phyloP scores from a whole-genome alignment of 2,888 invertebrate genomes.

The Catocala sponsa region DNA sequence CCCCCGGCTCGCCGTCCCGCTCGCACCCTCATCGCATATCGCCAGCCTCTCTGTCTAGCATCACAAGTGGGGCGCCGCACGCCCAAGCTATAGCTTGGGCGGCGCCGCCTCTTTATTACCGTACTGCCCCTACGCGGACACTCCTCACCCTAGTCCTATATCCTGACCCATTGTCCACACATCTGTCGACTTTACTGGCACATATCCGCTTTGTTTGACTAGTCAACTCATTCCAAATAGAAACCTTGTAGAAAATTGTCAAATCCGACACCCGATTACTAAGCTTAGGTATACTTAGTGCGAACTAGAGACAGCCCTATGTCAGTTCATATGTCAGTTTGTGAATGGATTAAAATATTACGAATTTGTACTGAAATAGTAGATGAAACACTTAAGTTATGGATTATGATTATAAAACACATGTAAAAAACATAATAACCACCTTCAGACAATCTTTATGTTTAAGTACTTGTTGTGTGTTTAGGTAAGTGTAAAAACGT shows the following conservation, averaged over 20 bases:
- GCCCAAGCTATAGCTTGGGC: slow-evolving; percentile 60
- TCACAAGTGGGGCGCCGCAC: slow-evolving; percentile 41
- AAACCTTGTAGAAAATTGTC: slow-evolving; percentile 9
- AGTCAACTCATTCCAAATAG: slow-evolving; percentile 20
- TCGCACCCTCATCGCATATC: slow-evolving; percentile 34
- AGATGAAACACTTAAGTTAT: too few species aligned
- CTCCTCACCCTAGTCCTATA: slow-evolving; percentile 65
- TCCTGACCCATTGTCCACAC: slow-evolving; percentile 65
- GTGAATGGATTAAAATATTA: too few species aligned
- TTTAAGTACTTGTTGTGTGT: too few species aligned
- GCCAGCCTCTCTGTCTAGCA: slow-evolving; percentile 12
- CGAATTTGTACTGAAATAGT: too few species aligned
- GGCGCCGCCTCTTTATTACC: slow-evolving; percentile 54
- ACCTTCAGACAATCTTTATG: too few species aligned
- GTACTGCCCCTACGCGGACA: slow-evolving; percentile 58
- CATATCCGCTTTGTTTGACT: slow-evolving; percentile 30
- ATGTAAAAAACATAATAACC: too few species aligned
- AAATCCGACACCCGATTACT: background rate
- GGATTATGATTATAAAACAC: too few species aligned
- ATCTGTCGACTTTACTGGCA: slow-evolving; percentile 59
- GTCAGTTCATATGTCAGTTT: too few species aligned
- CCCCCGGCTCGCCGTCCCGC: slow-evolving; percentile 34
- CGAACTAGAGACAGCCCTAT: too few species aligned
- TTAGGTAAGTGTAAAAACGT: too few species aligned
- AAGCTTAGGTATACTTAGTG: background rate